Percentiles rank a stretch among this genome's conserved stretches.
These are phyloP conservation scores for Myoxocephalus aenaeus DNA, from an alignment of 2,797 vertebrate genomes.

Conservation along the genomic window DNA sequence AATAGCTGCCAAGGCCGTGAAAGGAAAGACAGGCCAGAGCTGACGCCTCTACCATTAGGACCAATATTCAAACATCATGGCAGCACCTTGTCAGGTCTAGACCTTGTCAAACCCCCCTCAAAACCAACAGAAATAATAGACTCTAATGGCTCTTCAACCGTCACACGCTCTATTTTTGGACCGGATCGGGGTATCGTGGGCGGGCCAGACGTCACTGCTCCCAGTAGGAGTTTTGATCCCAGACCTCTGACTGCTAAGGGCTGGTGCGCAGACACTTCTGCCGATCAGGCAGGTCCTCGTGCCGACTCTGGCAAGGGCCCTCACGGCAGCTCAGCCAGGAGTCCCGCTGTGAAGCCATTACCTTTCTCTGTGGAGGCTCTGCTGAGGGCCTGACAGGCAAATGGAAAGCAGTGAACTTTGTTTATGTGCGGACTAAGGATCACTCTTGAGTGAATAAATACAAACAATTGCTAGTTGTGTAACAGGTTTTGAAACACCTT, in stretches of 20 bases:
- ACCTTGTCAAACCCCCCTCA: slow-evolving; percentile 50
- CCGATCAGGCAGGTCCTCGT: slow-evolving; percentile 41
- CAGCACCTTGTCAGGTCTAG: slow-evolving; percentile 13
- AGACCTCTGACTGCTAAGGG: slow-evolving; percentile 48
- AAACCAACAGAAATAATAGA: slow-evolving; percentile 45
- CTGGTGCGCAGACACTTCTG: slow-evolving; percentile 55
- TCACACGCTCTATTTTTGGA: slow-evolving; percentile 47
- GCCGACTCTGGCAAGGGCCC: slow-evolving; percentile 67
- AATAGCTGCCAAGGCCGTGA: slow-evolving; percentile 52
- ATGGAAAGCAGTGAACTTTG: slow-evolving; percentile 55
- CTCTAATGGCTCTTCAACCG: slow-evolving; percentile 18
- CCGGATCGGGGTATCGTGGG: slow-evolving; percentile 45
- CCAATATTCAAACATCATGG: slow-evolving; percentile 47
- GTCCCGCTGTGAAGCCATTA: slow-evolving; percentile 70
- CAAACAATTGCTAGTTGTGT: slow-evolving; percentile 10
- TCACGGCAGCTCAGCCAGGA: slow-evolving; percentile 66
- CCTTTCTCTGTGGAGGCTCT: slow-evolving; percentile 84
- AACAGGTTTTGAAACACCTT: slow-evolving; percentile 21
- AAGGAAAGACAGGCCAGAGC: slow-evolving; percentile 53
- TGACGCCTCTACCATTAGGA: slow-evolving; percentile 32
- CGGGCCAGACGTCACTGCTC: slow-evolving; percentile 37
- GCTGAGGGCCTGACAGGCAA: slow-evolving; percentile 79
- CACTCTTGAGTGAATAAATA: slow-evolving; percentile 13
- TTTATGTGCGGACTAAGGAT: slow-evolving; percentile 31
- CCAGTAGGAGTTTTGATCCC: slow-evolving; percentile 68